phyloP scores from a whole-genome alignment of 2,888 invertebrate genomes.

The Mantis religiosa region DNA sequence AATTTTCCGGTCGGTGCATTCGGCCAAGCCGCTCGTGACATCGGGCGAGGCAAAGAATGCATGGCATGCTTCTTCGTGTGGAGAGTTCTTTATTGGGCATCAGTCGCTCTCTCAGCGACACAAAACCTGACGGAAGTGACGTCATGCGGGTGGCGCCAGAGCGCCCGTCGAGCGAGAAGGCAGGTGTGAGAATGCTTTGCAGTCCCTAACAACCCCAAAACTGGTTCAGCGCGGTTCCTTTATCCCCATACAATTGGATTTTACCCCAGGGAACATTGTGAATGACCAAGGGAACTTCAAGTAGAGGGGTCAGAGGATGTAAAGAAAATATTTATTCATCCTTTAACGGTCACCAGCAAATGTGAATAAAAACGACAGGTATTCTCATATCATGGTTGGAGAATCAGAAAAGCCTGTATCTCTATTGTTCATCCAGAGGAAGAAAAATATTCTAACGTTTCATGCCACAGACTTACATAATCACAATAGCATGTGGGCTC shows the following conservation, averaged over 20 bases:
- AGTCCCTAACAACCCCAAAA: not conserved
- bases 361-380: too few relatives aligned
- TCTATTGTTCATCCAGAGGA: too few relatives aligned
- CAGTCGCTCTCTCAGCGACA: not conserved
- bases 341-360: not conserved
- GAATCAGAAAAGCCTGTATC: too few relatives aligned
- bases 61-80: not conserved
- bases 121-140: not conserved
- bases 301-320: not conserved
- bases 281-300: not conserved
- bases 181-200: not conserved
- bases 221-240: not conserved
- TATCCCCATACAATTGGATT: not conserved
- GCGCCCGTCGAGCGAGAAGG: not conserved
- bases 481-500: too few relatives aligned
- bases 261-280: not conserved
- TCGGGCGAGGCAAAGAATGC: not conserved
- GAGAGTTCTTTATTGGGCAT: not conserved
- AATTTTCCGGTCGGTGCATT: not conserved
- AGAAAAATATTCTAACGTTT: too few relatives aligned
- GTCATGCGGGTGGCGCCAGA: conserved; percentile 9
- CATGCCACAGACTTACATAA: too few relatives aligned
- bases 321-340: not conserved
- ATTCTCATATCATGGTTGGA: too few relatives aligned
- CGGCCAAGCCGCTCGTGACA: not conserved